Base-by-base conservation (phyloP, 64 coral and sea anemone species). In the Pocillopora verrucosa region DNA sequence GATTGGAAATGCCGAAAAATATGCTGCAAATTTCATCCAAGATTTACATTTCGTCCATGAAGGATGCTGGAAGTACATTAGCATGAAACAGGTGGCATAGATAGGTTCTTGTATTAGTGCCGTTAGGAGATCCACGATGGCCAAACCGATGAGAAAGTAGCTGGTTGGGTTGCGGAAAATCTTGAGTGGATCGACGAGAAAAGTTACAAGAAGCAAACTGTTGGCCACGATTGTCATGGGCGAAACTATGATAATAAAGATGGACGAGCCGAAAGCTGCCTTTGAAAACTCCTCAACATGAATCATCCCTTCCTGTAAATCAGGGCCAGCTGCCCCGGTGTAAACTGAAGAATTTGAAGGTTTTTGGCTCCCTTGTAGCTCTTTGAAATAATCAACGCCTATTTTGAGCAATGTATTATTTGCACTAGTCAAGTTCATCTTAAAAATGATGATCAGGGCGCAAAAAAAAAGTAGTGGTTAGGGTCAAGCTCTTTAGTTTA, bases 111-210 rank as follows among this genome's bases (percentile, higher is more conserved):
- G 75, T 10, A 85, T 1, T 0, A 90, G 58, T 0, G 88, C 92
- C 0, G 67, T 94, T n/a, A 94, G 65, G n/a, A 94, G 58, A 74
- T 94, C 88, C 1, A 82, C 92, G 26, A 79, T 45, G 16, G 92
- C 92, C 24, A 94, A 84, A 61, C 74, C 62, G n/a, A 87, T 80
- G 15, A 94, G 76, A 56, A 94, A 94, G 60, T 79, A 17, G 20
- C 88, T 90, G 20, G 90, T 65, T 35, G 88, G 88, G 16, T 84
- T 90, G 69, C 88, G 65, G 75, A 94, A 94, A 15, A 76, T 85
- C 5, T 68, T 83, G 22, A 74, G 76, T 9, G 88, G 72, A 30
- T 86, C 86, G 20, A 86, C 75, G 74, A 86, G 86, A 30, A 94
- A 82, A 5, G 80, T 73, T 11, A 78, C 36, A 7, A 94, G 74